Base-by-base conservation (phyloP, 2,113 vertebrate species). In the Nibea coibor region DNA sequence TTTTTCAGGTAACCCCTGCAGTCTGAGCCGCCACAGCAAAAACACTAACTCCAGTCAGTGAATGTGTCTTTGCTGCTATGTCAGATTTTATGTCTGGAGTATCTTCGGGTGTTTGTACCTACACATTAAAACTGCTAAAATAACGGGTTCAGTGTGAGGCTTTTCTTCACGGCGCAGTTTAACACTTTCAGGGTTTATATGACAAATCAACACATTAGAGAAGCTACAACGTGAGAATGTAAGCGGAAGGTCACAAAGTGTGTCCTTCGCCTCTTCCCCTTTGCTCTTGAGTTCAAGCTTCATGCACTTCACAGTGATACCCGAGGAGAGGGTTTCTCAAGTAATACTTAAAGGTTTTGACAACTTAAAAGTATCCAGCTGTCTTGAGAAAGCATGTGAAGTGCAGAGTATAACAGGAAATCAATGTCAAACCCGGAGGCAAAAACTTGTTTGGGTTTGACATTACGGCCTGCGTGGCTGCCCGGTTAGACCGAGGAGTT, bases 361-460 rank as follows among this genome's bases (percentile, higher is more conserved):
- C n/a, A 58, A 14, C 31, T 31, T 20, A 35, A 22, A 62, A 48
- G 26, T 26, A 31, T 51, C n/a, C 39, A 58, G 31, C 22, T 53
- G 75, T 63, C 61, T 42, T 14, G 65, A 66, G 54, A 66, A 75
- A 76, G 24, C 57, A 4, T 42, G 78, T 72, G 14, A 75, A 61
- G 53, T 54, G 54, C 24, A 45, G 58, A 71, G 53, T 53, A 19
- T 5, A 63, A 71, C 64, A 77, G 26, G 35, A 85, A 78, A 79
- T 80, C 22, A 42, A 64, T 58, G 50, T 62, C 14, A 57, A 31
- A 69, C 43, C 74, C 3, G 3, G n/a, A 80, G 73, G 68, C 54
- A 8, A 42, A 50, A 53, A 0, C 22, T 69, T 61, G 43, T 73
- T 50, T 28, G 10, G 15, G 17, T 43, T 57, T n/a, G 65, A 58